Percentiles rank a stretch among this genome's conserved stretches.
Evolutionary conservation across 2,888 invertebrate species (phyloP).

Genomic region (Dryomyza anilis): DNA sequence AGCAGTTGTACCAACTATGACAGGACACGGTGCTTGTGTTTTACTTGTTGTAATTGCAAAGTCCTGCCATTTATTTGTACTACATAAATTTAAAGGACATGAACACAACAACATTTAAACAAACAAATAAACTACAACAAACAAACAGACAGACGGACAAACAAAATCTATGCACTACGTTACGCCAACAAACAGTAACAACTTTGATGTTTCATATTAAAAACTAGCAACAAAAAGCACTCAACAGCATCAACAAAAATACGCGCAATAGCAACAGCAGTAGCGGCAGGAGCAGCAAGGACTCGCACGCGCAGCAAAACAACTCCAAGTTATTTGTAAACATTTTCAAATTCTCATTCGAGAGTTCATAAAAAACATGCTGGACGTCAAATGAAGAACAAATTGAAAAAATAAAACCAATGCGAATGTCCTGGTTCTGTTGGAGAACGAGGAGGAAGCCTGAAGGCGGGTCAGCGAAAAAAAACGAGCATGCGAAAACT

Average conservation of each 20-base stretch:
- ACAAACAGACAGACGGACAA: not conserved
- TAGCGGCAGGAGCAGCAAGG: not conserved
- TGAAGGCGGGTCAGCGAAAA: not conserved
- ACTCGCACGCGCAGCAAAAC: not conserved
- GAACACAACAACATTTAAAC: slow-evolving; percentile 6
- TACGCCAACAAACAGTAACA: not conserved
- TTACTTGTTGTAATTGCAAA: slow-evolving; percentile 4
- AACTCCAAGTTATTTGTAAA: slow-evolving; percentile 34
- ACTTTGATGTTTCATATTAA: not conserved
- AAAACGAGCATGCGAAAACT: not conserved
- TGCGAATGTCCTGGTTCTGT: not conserved
- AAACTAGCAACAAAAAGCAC: not conserved
- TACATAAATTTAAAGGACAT: slow-evolving; percentile 25
- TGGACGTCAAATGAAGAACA: not conserved
- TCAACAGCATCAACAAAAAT: not conserved
- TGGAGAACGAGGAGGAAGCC: not conserved
- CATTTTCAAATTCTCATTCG: slow-evolving; percentile 35
- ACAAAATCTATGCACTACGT: not conserved
- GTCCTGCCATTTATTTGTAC: slow-evolving; percentile 20
- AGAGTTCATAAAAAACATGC: slow-evolving; percentile 27
- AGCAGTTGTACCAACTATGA: not conserved
- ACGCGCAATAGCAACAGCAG: not conserved
- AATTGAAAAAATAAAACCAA: not conserved
- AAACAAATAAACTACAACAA: slow-evolving; percentile 7
- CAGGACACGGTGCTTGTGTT: not conserved